Evolutionary conservation across 2,888 invertebrate genomes (phyloP).

Genomic region (Rhorus exstirpatorius): DNA sequence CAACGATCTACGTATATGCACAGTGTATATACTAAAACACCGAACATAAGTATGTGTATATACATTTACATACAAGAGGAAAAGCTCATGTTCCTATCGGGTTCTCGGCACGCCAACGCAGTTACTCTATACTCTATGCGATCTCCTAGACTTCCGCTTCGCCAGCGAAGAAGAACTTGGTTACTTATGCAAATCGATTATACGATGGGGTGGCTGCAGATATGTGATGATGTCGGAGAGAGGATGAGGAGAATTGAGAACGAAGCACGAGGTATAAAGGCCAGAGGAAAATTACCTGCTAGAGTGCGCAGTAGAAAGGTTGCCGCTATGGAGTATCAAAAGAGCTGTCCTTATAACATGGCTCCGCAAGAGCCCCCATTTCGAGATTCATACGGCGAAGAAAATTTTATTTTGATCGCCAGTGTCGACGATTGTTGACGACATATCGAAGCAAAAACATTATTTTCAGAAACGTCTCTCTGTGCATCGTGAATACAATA

Average conservation of each 20-base stretch:
- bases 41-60: background rate
- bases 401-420: slow-evolving; percentile 33
- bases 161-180: slow-evolving; percentile 63
- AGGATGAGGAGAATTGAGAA: background rate
- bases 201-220: slow-evolving; percentile 58
- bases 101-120: slow-evolving; percentile 52
- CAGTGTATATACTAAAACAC: slow-evolving; percentile 19
- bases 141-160: slow-evolving; percentile 49
- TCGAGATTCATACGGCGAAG: background rate
- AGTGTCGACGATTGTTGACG: slow-evolving; percentile 25
- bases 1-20: slow-evolving; percentile 10
- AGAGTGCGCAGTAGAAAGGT: background rate
- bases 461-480: background rate
- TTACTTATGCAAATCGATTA: slow-evolving; percentile 75
- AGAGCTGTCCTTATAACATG: slow-evolving; percentile 5
- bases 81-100: slow-evolving; percentile 46
- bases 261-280: background rate
- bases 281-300: slow-evolving; percentile 31
- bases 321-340: background rate
- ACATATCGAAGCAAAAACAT: slow-evolving; percentile 11
- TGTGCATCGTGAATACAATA: background rate
- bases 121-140: slow-evolving; percentile 45
- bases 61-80: slow-evolving; percentile 51
- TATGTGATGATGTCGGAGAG: slow-evolving; percentile 23
- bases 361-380: slow-evolving; percentile 23